These are phyloP conservation scores for Drosophila borealis DNA, from an alignment of 2,888 invertebrate species.

Conservation along the genomic window DNA sequence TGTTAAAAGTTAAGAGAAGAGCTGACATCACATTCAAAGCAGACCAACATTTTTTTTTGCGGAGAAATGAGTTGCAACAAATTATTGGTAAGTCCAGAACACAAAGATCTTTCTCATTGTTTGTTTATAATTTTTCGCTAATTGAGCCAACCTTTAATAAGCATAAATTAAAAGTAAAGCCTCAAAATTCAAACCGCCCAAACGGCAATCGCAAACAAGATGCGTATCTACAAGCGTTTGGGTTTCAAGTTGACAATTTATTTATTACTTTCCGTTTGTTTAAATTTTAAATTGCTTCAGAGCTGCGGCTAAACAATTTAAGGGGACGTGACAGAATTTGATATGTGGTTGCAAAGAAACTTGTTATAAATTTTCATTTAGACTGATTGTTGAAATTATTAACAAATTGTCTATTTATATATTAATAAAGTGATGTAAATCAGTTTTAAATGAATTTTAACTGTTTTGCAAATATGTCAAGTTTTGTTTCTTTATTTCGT, in stretches of 20 bases:
- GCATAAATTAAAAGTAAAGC: slow-evolving; percentile 13
- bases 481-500: not conserved
- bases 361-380: not conserved
- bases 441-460: not conserved
- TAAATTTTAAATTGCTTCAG: slow-evolving; percentile 47
- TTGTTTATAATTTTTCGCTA: not conserved
- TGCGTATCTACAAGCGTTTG: slow-evolving; percentile 1
- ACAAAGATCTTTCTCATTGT: not conserved
- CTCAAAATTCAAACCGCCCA: slow-evolving; percentile 14
- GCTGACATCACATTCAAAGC: slow-evolving; percentile 42
- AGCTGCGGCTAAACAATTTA: slow-evolving; percentile 42
- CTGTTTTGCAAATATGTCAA: not conserved
- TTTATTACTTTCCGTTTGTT: slow-evolving; percentile 44
- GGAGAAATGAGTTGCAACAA: slow-evolving; percentile 82
- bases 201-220: slow-evolving; percentile 54
- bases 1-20: slow-evolving; percentile 14
- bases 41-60: slow-evolving; percentile 63
- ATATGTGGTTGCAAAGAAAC: not conserved
- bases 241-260: slow-evolving; percentile 30
- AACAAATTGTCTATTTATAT: not conserved
- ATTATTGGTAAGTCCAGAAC: slow-evolving; percentile 77
- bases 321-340: not conserved
- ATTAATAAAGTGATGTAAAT: not conserved
- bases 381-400: not conserved
- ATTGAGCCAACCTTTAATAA: slow-evolving; percentile 23